A percentile compares a stretch with the other conserved stretches of the same genome.
Evolutionary conservation across 2,888 invertebrate species (phyloP).

Genomic region (Stenurella melanura): DNA sequence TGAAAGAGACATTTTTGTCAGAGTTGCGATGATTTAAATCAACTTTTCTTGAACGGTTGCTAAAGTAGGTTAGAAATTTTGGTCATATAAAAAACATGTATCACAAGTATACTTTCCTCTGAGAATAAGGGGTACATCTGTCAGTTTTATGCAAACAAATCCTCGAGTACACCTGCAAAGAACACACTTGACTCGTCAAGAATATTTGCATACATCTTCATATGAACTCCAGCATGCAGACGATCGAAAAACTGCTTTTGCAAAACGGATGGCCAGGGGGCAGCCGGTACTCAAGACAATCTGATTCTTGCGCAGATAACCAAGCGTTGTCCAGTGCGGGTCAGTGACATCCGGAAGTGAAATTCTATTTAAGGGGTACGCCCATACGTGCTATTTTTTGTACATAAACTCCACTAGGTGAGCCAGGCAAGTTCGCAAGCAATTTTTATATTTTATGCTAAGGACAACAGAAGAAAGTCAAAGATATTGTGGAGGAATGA

Average conservation of each 20-base stretch:
- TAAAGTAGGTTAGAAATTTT: too few relatives aligned
- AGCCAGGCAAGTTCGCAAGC: not conserved
- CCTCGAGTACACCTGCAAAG: too few relatives aligned
- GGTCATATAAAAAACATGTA: too few relatives aligned
- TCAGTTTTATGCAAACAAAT: too few relatives aligned
- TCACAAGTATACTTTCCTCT: too few relatives aligned
- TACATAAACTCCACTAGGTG: not conserved
- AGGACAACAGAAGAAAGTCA: too few relatives aligned
- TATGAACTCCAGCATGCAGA: not conserved
- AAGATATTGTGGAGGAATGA: too few relatives aligned
- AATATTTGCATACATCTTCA: not conserved
- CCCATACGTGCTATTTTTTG: conserved; percentile 11
- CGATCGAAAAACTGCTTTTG: not conserved
- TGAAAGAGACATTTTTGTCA: too few relatives aligned
- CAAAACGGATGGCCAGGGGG: conserved; percentile 5
- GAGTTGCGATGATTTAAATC: too few relatives aligned
- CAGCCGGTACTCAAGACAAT: conserved; percentile 1
- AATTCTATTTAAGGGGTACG: conserved; percentile 12
- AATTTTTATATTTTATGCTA: not conserved
- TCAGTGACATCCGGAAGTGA: conserved; percentile 25
- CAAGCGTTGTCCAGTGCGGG: not conserved
- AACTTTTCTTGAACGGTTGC: too few relatives aligned
- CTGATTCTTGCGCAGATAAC: conserved; percentile 13
- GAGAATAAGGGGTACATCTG: too few relatives aligned
- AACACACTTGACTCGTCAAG: not conserved